Evolutionary conservation across 2,888 invertebrate species (phyloP).

Genomic region (Lamproptera curius): DNA sequence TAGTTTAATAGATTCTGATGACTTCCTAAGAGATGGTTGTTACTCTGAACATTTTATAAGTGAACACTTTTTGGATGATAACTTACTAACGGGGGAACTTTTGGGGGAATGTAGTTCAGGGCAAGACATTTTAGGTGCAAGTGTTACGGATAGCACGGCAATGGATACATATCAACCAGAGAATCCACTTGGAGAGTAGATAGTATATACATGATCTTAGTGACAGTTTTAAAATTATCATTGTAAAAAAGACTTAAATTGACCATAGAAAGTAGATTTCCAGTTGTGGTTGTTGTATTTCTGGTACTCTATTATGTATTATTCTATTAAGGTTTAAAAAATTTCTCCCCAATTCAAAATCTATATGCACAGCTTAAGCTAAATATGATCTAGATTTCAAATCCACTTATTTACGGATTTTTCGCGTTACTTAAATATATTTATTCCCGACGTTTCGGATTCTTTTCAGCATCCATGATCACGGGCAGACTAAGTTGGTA

Average conservation of each 20-base stretch:
- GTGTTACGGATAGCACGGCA: conserved; percentile 7
- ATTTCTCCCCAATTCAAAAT: no score
- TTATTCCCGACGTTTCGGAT: no score
- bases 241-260: background rate
- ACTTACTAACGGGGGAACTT: conserved; percentile 5
- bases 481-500: no score
- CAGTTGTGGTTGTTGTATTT: background rate
- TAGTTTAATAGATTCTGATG: conserved; percentile 13
- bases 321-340: background rate
- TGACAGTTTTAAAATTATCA: background rate
- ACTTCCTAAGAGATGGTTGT: conserved; percentile 13
- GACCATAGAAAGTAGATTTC: no score
- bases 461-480: no score
- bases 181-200: conserved; percentile 2
- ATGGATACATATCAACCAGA: background rate
- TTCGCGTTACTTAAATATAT: no score
- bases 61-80: conserved; percentile 16
- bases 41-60: conserved; percentile 9
- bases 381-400: no score
- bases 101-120: background rate
- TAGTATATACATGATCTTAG: background rate
- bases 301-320: background rate
- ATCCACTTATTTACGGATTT: no score
- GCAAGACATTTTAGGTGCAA: conserved; percentile 8
- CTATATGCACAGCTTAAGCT: no score